These are phyloP conservation scores for Pseudorhombus dupliciocellatus DNA, from an alignment of 2,113 vertebrate species.

Conservation along the genomic window DNA sequence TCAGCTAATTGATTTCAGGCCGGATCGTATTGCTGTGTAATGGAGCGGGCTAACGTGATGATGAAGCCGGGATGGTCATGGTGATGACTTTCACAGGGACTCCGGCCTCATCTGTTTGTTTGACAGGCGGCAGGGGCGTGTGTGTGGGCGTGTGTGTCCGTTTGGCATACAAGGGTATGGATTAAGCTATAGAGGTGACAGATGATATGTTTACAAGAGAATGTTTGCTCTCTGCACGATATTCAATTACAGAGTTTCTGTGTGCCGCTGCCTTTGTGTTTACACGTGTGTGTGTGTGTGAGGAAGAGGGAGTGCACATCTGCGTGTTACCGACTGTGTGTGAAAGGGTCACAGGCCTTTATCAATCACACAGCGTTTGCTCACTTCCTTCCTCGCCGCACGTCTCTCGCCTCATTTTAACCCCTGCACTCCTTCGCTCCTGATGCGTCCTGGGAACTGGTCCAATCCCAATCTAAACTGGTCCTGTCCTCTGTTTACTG, in stretches of 20 bases:
- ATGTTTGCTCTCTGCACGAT: constrained; percentile 73
- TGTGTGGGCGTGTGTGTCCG: constrained; percentile 37
- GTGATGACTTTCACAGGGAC: constrained; percentile 80
- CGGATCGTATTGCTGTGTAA: constrained; percentile 77
- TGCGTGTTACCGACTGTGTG: constrained; percentile 37
- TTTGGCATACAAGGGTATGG: constrained; percentile 74
- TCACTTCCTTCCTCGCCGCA: constrained; percentile 37
- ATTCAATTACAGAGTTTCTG: constrained; percentile 71
- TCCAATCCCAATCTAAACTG: constrained; percentile 73
- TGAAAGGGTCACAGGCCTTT: constrained; percentile 57
- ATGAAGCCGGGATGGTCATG: constrained; percentile 78
- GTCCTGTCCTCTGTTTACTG: constrained; percentile 72
- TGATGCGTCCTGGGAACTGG: constrained; percentile 48
- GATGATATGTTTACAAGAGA: constrained; percentile 76
- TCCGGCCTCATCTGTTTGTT: constrained; percentile 73
- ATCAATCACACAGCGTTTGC: constrained; percentile 58
- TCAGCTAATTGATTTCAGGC: constrained; percentile 79
- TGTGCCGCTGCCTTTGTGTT: constrained; percentile 52
- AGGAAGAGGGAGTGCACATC: constrained; percentile 31
- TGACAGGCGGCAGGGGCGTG: constrained; percentile 62
- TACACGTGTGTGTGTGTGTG: constrained; percentile 21
- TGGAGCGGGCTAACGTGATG: constrained; percentile 78
- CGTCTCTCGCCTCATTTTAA: constrained; percentile 26
- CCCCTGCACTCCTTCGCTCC: not conserved
- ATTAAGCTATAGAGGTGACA: constrained; percentile 73